Evolutionary conservation across 2,113 vertebrate species (phyloP).

Genomic region (Ptyas mucosa): DNA sequence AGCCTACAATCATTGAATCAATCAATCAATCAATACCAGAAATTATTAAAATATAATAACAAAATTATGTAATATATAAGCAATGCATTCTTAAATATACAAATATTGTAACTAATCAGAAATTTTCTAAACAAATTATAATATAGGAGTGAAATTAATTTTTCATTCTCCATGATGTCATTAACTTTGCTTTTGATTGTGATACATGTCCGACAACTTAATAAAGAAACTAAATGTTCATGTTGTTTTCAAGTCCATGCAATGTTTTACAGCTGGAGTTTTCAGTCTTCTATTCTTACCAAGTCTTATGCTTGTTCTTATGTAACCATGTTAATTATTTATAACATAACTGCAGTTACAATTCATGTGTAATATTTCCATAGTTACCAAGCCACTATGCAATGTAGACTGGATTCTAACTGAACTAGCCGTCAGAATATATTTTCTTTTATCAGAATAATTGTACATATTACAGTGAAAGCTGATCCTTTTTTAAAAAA

Average conservation of each 20-base stretch:
- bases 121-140: not conserved
- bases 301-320: not conserved
- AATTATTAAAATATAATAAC: not conserved
- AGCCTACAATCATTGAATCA: not conserved
- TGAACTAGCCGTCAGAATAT: not conserved
- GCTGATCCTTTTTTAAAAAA: not conserved
- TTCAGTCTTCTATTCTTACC: not conserved
- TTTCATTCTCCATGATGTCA: not conserved
- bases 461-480: not conserved
- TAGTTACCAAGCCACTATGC: not conserved
- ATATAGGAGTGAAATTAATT: not conserved
- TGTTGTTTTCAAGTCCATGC: not conserved
- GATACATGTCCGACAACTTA: not conserved
- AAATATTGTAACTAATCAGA: not conserved
- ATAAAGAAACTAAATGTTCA: not conserved
- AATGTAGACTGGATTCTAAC: not conserved
- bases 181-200: not conserved
- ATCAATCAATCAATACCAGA: not conserved
- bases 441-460: not conserved
- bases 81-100: not conserved
- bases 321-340: not conserved
- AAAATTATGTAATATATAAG: not conserved
- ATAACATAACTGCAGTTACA: not conserved
- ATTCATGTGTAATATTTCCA: not conserved
- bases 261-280: not conserved